These are phyloP conservation scores for Lycodopsis pacificus DNA, from an alignment of 2,797 vertebrate species.

Conservation along the genomic window DNA sequence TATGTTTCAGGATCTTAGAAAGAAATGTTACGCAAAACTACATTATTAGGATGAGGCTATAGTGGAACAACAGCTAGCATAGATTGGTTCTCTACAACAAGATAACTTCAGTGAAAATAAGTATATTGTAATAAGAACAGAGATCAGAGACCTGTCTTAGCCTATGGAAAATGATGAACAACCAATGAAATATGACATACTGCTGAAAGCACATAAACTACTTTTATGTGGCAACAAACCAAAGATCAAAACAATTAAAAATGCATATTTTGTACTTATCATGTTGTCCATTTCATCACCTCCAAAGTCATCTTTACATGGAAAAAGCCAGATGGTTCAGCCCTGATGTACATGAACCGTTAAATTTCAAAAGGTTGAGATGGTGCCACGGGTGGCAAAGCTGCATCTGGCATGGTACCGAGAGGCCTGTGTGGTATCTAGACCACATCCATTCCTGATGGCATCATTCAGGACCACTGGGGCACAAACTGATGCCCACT, in stretches of 20 bases:
- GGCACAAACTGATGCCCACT: conserved; percentile 67
- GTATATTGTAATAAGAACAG: background rate
- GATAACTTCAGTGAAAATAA: background rate
- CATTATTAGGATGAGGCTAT: background rate
- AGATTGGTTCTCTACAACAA: background rate
- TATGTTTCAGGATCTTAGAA: background rate
- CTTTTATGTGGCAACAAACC: background rate
- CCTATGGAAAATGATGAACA: background rate
- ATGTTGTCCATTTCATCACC: conserved; percentile 47
- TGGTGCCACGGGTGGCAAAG: conserved; percentile 82
- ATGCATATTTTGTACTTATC: conserved; percentile 23
- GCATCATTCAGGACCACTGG: conserved; percentile 71
- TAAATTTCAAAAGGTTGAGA: conserved; percentile 84
- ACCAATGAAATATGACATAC: background rate
- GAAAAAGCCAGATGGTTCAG: conserved; percentile 83
- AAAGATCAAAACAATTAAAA: background rate
- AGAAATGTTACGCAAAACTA: background rate
- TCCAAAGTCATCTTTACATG: conserved; percentile 65
- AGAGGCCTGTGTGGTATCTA: conserved; percentile 78
- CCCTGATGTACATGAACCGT: conserved; percentile 81
- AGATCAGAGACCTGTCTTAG: background rate
- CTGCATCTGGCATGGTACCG: conserved; percentile 80
- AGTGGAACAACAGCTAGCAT: background rate
- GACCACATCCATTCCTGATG: conserved; percentile 84
- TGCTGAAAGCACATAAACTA: background rate